These are phyloP conservation scores for Rhagoletis pomonella DNA, from an alignment of 1,140 invertebrate species.

Conservation along the genomic window DNA sequence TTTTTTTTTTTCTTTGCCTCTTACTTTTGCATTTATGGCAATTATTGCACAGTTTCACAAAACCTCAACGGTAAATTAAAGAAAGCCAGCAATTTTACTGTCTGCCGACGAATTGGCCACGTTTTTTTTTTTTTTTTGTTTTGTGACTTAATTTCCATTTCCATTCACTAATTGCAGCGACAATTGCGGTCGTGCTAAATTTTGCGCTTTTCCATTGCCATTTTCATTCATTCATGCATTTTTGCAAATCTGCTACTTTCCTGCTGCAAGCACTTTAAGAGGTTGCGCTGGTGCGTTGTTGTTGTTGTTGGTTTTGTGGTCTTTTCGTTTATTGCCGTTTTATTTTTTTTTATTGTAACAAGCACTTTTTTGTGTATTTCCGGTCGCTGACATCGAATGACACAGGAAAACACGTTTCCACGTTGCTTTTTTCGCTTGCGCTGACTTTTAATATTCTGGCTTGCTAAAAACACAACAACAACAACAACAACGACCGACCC, in stretches of 20 bases:
- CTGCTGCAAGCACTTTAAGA: constrained; percentile 25
- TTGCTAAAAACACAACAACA: constrained; percentile 8
- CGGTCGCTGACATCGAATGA: constrained; percentile 44
- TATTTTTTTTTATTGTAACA: neutral
- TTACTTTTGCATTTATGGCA: neutral
- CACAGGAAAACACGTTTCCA: constrained; percentile 45
- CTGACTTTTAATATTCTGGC: constrained; percentile 16
- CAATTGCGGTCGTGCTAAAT: neutral
- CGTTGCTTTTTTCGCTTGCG: constrained; percentile 16
- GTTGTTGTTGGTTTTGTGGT: neutral
- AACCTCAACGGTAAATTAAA: constrained; percentile 14
- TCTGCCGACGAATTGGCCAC: neutral
- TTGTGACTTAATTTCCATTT: constrained; percentile 21
- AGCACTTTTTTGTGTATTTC: constrained; percentile 27
- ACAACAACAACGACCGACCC: neutral
- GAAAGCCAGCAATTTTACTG: neutral
- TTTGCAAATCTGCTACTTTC: constrained; percentile 44
- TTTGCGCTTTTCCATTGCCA: constrained; percentile 41
- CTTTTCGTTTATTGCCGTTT: neutral
- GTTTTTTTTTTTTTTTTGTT: neutral
- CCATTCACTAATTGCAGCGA: constrained; percentile 49
- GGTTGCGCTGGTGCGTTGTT: neutral
- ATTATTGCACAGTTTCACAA: neutral
- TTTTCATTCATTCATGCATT: constrained; percentile 44
- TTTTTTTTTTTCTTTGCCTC: no score